Base-by-base conservation (phyloP, 2,113 vertebrate species). In the Tetrao urogallus region DNA sequence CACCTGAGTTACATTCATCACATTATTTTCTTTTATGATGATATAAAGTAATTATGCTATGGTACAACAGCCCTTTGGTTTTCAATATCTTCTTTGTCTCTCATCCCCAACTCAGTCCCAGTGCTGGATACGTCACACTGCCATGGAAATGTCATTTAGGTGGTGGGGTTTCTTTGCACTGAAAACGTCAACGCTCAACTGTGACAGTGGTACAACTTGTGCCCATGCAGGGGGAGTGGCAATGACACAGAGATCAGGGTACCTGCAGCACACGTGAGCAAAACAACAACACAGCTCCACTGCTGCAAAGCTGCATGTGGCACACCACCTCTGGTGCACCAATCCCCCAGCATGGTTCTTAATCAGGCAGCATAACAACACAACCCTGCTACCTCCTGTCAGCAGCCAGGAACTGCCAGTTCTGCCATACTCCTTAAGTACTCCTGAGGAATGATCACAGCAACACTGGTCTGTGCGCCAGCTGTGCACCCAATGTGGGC, bases 211-310 rank as follows among this genome's bases (percentile, higher is more conserved):
- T 56, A 16, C 27, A 34, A 56, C 15, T 47, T 54, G 45, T 52
- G 60, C 38, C 57, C 45, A 36, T 0, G 0, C 13, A 40, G 17
- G 5, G 7, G 52, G 8, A 2, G 2, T 9, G 30, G 75, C 36
- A 25, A 25, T 50, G 70, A 43, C 72, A 47, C 25, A 11, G 13
- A 22, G 38, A 14, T 2, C 47, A 3, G 20, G 8, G 32, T n/a
- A 9, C 0, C 25, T 12, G 40, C 38, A 47, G 54, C 5, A 2
- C 60, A 6, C 32, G 3, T 3, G 1, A 32, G 66, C 22, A 30
- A 20, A 36, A 50, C 13, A 52, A 67, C 42, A 79, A 17, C 36
- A 25, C 18, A 60, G 52, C 27, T 64, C 28, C 56, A 11, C 61
- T 34, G 24, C 45, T 17, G 25, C 57, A 16, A 27, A 22, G 20